Base-by-base conservation (phyloP, 1,140 invertebrate species). In the Conus ventricosus region DNA sequence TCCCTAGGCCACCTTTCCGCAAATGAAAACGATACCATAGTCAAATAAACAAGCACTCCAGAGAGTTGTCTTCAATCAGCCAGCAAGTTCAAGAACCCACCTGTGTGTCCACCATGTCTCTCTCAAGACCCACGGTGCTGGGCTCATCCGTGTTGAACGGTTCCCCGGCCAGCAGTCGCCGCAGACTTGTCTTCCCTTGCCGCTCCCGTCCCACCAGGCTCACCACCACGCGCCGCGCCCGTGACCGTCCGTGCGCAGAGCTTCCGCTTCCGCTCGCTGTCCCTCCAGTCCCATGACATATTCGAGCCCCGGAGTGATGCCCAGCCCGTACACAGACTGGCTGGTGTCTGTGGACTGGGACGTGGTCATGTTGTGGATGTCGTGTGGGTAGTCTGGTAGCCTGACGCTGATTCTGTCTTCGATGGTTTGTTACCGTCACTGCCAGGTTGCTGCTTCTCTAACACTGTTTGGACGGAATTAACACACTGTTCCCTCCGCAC, bases 101-200 rank as follows among this genome's bases (percentile, higher is more conserved):
- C n/a, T 86, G 55, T 0, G 90, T 92, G 55, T 92, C 91, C 13
- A 92, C 91, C 15, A 92, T 76, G 76, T 92, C 89, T 54, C 91
- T 91, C 27, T 92, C 91, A 25, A 92, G 89, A 4, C 91, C 91
- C n/a, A 92, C 91, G 7, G 91, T 92, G 85, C 91, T 92, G 75
- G 90, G 84, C 87, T 92, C 91, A 3, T 88, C 17, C 25, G 83
- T 81, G 84, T 91, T 89, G 76, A 91, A 92, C 6, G 88, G 87
- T 39, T 92, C 91, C 4, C 90, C 87, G 8, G 90, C 82, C 8
- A 92, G 71, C 15, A 92, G 63, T 53, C 88, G 75, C 17, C 90
- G 63, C 39, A 92, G 87, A 87, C 90, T 91, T 15, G 91, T 92
- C 89, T 92, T 92, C 5, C 90, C 91, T 71, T 92, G 91, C 55